Base-by-base conservation (phyloP, 2,797 vertebrate genomes). In the Sebastes taczanowskii region DNA sequence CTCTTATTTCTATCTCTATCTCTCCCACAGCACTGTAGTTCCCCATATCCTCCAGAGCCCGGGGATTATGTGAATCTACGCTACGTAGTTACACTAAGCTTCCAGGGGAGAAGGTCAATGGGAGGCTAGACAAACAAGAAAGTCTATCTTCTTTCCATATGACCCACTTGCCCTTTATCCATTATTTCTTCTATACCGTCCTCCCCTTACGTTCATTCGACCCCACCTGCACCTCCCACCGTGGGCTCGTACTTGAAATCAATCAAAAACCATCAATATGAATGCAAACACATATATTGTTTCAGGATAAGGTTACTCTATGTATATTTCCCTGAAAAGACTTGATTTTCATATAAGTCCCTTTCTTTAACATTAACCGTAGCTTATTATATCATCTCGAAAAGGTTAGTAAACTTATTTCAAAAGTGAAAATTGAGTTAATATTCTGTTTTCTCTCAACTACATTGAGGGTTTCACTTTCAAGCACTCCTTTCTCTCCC, bases 31-130 rank as follows among this genome's bases (percentile, higher is more conserved):
- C 80, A 61, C 79, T 67, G 77, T 75, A 74, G 80, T 87, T 82
- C 25, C 72, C 68, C 22, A 25, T 61, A 80, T 85, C 73, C 90
- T 84, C 92, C 81, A 80, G 66, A 78, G 88, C 23, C 78, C 1
- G 32, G 23, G 89, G 89, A 93, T 93, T 92, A 92, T 87, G 89
- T 79, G 90, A 91, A 88, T 89, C 85, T 80, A 81, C 56, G 27
- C 72, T 84, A 83, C 59, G 70, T 83, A 70, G 85, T 81, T 72
- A 81, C 86, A 63, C 78, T 89, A 86, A 92, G 85, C 89, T 86
- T 88, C 74, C 75, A 82, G 73, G 78, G 76, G 78, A 86, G 84
- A 88, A 91, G 89, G 91, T 94, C 91, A 92, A 89, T 85, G 86
- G 60, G 83, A 91, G 82, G 84, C 72, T 64, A 89, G 49, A 81